phyloP scores from a whole-genome alignment of 2,797 vertebrate species.

The Thaleichthys pacificus region DNA sequence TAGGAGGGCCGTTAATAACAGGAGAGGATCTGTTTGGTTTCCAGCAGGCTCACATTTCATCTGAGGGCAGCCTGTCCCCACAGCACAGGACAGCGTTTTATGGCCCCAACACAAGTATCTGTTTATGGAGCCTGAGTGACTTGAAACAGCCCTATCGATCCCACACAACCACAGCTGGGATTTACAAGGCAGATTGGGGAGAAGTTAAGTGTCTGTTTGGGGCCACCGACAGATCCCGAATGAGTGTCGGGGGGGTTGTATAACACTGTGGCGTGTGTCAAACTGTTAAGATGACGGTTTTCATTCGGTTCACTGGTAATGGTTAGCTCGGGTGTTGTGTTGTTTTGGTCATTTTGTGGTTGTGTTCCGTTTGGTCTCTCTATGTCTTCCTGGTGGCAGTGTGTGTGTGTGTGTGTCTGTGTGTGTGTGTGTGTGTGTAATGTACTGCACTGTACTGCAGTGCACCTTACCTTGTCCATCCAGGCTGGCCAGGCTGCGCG shows the following conservation, averaged over 20 bases:
- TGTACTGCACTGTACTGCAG: not conserved
- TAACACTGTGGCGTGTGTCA: no score
- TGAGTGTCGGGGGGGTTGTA: not conserved
- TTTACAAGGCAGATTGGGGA: not conserved
- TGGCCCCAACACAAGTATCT: slow-evolving; percentile 22
- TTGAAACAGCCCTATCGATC: slow-evolving; percentile 26
- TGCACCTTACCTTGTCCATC: slow-evolving; percentile 87
- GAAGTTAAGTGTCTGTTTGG: not conserved
- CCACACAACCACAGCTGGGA: not conserved
- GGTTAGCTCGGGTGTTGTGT: no score
- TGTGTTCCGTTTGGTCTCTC: no score
- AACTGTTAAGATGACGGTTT: no score
- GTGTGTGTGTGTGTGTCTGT: no score
- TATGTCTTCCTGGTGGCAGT: not conserved
- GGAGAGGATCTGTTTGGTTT: slow-evolving; percentile 31
- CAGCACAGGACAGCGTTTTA: slow-evolving; percentile 32
- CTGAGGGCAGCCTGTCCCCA: slow-evolving; percentile 9
- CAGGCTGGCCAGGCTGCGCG: slow-evolving; percentile 89
- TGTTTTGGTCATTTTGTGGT: no score
- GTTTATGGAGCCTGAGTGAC: slow-evolving; percentile 36
- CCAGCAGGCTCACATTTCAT: slow-evolving; percentile 29
- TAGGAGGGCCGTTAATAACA: slow-evolving; percentile 20
- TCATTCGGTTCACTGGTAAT: no score
- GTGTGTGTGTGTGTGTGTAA: not conserved
- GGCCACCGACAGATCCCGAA: not conserved